These are phyloP conservation scores for Apolygus lucorum DNA, from an alignment of 1,140 invertebrate genomes.

Conservation along the genomic window DNA sequence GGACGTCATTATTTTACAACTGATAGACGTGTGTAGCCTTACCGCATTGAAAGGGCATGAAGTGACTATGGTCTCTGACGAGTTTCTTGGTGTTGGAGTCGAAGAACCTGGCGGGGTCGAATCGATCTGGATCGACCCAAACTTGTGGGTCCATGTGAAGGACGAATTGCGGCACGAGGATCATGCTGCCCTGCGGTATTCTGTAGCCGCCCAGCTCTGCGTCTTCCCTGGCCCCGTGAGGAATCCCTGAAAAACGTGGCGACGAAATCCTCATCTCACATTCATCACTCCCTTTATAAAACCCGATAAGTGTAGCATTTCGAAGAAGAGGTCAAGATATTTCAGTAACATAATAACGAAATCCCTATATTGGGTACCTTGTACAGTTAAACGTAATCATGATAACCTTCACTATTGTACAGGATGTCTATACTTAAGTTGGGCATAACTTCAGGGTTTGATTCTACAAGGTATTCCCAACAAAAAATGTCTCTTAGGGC, in stretches of 20 bases:
- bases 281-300: too few relatives aligned
- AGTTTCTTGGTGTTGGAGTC: constrained; percentile 50
- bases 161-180: constrained; percentile 73
- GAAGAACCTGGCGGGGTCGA: constrained; percentile 64
- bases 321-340: too few relatives aligned
- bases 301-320: too few relatives aligned
- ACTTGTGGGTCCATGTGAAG: constrained; percentile 64
- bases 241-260: constrained; percentile 51
- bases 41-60: constrained; percentile 79
- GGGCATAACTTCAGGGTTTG: too few relatives aligned
- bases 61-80: constrained; percentile 50
- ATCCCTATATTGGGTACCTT: too few relatives aligned
- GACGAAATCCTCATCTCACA: too few relatives aligned
- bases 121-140: constrained; percentile 64
- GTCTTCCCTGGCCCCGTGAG: constrained; percentile 64
- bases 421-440: too few relatives aligned
- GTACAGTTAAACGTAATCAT: too few relatives aligned
- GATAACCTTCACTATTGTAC: too few relatives aligned
- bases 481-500: too few relatives aligned
- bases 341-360: too few relatives aligned
- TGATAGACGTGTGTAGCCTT: constrained; percentile 27
- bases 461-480: too few relatives aligned
- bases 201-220: constrained; percentile 49
- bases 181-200: constrained; percentile 52
- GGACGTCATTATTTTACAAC: not conserved